Evolutionary conservation across 2,888 invertebrate species (phyloP).

Genomic region (Ormyrus rosae): DNA sequence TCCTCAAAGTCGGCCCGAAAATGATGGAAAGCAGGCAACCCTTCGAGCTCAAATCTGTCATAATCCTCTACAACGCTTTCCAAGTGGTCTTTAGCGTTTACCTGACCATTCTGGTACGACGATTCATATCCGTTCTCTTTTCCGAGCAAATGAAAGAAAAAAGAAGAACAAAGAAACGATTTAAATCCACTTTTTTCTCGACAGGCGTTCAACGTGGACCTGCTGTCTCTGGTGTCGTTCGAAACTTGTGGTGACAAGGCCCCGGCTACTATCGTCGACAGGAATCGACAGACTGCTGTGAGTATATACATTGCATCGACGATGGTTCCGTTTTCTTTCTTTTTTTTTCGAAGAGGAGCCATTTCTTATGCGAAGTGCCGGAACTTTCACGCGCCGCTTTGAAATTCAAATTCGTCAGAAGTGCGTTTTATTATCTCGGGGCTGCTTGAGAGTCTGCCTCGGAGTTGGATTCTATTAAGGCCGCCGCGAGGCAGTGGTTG

Average conservation of each 20-base stretch:
- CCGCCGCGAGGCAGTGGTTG: too few species aligned
- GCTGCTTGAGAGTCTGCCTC: neutral
- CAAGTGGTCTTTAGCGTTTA: constrained; percentile 91
- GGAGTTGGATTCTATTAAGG: constrained; percentile 23
- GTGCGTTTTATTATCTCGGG: neutral
- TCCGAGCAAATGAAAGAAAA: neutral
- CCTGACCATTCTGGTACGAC: constrained; percentile 76
- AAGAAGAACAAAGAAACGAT: neutral
- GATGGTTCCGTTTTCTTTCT: neutral
- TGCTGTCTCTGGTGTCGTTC: constrained; percentile 55
- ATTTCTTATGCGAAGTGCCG: constrained; percentile 25
- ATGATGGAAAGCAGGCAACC: constrained; percentile 86
- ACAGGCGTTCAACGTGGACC: constrained; percentile 60
- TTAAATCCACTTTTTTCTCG: constrained; percentile 39
- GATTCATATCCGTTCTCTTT: neutral
- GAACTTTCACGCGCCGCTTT: constrained; percentile 11
- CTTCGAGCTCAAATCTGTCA: constrained; percentile 83
- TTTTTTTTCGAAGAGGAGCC: neutral
- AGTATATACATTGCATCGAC: constrained; percentile 30
- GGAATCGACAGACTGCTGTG: constrained; percentile 62
- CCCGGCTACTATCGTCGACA: constrained; percentile 44
- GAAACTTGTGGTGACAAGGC: constrained; percentile 53
- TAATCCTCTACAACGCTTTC: constrained; percentile 90
- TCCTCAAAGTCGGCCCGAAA: constrained; percentile 85
- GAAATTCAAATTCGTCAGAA: constrained; percentile 15